Evolutionary conservation across 2,888 invertebrate species (phyloP), one percentile per base, ranked within the genome.

Genomic region (Aradus depressus): DNA sequence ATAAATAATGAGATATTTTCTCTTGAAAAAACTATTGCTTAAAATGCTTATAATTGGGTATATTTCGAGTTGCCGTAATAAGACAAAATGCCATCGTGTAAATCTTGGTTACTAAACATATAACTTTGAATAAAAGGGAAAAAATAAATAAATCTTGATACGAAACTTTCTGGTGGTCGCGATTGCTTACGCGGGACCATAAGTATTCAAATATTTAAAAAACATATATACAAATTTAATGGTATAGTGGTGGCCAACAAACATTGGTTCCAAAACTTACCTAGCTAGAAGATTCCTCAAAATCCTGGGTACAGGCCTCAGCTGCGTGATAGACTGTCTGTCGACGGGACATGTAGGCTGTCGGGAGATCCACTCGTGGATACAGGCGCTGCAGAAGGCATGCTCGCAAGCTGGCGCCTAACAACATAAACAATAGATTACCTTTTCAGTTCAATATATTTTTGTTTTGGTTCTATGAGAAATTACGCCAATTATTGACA

Each of bases 271-370:
- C n/a, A n/a, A n/a, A n/a, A n/a, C 23, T 37, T 68, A 81, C 84
- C 84, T 82, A 63, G 91, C 83, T 57, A 96, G 72, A 58, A 96
- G 75, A 70, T 95, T 96, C 64, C 91, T 78, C 60, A 93, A 76
- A 66, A 96, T 95, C 66, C 95, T 77, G 37, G 95, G 95, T 58
- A 93, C 93, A 55, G 89, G 86, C 66, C 91, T 77, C 26, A 96
- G 73, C 69, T 92, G 91, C 55, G 90, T 90, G 60, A 95, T 84
- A 44, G 84, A 79, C 65, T 88, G 89, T 48, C 95, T 78, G 70
- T 96, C 95, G 39, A 95, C 85, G 3, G 95, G 95, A 66, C 95
- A 96, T 28, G 89, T 92, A 16, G 89, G 90, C 67, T 93, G 92
- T 44, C 89, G 79, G 58, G 85, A 84, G 59, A 95, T 79, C 95